Conservation (phyloP, 1,140 invertebrate genomes). For the Lasioglossum albipes region DNA sequence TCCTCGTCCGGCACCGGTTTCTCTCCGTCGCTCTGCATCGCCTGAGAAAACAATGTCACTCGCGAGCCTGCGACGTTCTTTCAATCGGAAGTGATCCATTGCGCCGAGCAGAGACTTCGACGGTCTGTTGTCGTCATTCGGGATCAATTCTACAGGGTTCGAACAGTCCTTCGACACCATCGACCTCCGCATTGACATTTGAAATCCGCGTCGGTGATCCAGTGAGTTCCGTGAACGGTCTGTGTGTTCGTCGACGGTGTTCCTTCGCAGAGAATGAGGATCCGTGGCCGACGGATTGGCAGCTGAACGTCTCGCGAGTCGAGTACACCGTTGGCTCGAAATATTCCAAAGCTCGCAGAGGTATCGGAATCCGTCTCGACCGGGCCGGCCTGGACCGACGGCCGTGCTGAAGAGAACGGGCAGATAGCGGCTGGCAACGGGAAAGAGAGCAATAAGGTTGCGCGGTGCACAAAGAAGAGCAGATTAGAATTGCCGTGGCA, state of each 20-base stretch:
- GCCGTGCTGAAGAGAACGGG: not conserved
- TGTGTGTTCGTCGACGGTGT: not conserved
- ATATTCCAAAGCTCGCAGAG: too few relatives aligned
- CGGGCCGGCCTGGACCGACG: not conserved
- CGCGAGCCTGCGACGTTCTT: not conserved
- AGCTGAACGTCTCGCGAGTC: not conserved
- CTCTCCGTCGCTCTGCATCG: not conserved
- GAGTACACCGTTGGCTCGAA: too few relatives aligned
- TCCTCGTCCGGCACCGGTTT: conserved; percentile 29
- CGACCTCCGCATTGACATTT: too few relatives aligned
- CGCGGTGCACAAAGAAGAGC: conserved; percentile 29
- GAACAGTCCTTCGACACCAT: too few relatives aligned
- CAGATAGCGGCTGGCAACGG: conserved; percentile 34
- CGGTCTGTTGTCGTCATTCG: too few relatives aligned
- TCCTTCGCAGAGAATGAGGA: not conserved
- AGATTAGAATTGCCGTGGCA: conserved; percentile 38
- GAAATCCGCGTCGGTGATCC: not conserved
- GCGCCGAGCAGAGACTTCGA: too few relatives aligned
- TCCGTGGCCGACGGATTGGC: not conserved
- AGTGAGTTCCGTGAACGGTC: not conserved
- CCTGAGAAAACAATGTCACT: conserved; percentile 1
- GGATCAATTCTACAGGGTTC: too few relatives aligned
- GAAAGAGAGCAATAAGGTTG: conserved; percentile 16
- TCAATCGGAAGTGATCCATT: not conserved
- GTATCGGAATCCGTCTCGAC: not conserved